Evolutionary conservation across 2,113 vertebrate genomes (phyloP), one percentile per base, ranked within the genome.

Genomic region (Vireo altiloquus): DNA sequence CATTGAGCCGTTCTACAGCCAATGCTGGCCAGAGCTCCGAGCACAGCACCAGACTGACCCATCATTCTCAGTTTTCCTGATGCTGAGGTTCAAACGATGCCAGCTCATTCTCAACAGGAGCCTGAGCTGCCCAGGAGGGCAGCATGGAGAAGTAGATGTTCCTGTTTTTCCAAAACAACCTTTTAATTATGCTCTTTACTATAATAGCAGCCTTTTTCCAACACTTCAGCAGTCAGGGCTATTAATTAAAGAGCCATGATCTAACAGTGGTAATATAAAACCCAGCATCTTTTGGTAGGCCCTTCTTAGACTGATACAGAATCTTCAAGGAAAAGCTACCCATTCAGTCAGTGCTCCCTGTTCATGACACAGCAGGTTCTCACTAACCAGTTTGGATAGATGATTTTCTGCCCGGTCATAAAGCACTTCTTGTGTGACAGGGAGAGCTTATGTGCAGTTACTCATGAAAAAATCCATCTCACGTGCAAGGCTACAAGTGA

Each of bases 161-260:
- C 95, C 83, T 94, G 95, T 94, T 95, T 87, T 89, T 82, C 94
- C 65, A 60, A 92, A 88, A 64, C 79, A 74, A 59, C 85, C 64
- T 94, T 92, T 90, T 92, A 94, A 96, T 97, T 95, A 95, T 4
- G 30, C 33, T 85, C 66, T 27, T 80, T 46, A 8, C 23, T 61
- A 6, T 90, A 96, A 95, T 28, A 86, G 75, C 50, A 63, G 47
- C 47, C 39, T 90, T 90, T 95, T 86, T 2, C 59, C 88, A 86
- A 47, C 90, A 92, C 84, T 93, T 70, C 56, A 86, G 82, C 85
- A 86, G 72, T 16, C 60, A 15, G 64, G 49, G 64, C 71, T 86
- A 60, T 92, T 90, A 88, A 90, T 94, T 92, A 90, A 75, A 59
- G 64, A 85, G 35, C 74, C 39, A 6, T 66, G 47, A 16, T 59